Evolutionary conservation across 2,888 invertebrate genomes (phyloP), one percentile per base, ranked within the genome.

Genomic region (Philonicus albiceps): DNA sequence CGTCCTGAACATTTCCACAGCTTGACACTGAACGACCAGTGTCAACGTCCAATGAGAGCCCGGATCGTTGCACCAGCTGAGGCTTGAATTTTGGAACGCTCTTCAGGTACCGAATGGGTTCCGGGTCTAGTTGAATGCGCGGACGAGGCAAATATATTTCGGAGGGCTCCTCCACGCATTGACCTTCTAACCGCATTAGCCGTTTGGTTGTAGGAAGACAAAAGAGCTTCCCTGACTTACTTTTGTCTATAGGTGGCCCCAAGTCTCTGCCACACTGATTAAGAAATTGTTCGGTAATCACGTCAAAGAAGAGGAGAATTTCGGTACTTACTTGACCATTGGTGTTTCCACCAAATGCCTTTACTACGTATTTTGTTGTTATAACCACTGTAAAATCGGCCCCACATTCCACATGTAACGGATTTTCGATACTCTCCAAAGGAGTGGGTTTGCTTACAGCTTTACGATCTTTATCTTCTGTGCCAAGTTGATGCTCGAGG

Each of bases 401-500:
- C 2, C 92, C 92, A 85, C 92, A 92, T 81, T 92, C 92, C 34
- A 92, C 92, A 88, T 90, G 90, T 90, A 92, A 91, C 0, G 92
- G 92, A 55, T 90, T 89, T 64, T 91, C 91, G 11, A 92, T 90
- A 83, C 90, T 90, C 30, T 92, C 91, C 13, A 92, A 89, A 11
- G 91, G 90, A 13, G 91, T 90, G 6, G 92, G 92, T 86, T 91
- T 91, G 7, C 89, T 87, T 1, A 92, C 90, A 0, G 91, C 90
- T 16, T 91, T 90, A 0, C 92, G 90, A 75, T 92, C 92, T 87
- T 91, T 92, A 86, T 92, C 92, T 87, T 91, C 92, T 1, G 91
- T 92, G 27, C 97, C 97, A 85, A 98, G 93, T 91, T 98, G 98
- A 49, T 98, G 97, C 90, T 98, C 98, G 88, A 97, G 94, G 92